These are phyloP conservation scores for Lates japonicus DNA, from an alignment of 2,797 vertebrate genomes.

Conservation along the genomic window DNA sequence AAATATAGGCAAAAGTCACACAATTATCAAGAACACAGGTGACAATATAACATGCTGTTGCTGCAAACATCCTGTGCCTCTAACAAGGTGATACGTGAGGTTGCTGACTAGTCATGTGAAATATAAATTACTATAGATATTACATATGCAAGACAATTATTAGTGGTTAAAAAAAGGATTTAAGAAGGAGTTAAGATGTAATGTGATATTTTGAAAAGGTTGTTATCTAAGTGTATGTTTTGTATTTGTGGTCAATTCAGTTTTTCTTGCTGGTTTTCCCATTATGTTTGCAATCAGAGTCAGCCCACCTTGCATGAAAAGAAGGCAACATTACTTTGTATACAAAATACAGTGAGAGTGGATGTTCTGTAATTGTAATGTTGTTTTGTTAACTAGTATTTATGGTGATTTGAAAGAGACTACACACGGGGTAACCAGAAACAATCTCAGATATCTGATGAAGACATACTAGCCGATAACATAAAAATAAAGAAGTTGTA, in stretches of 20 bases:
- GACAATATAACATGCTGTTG: no score
- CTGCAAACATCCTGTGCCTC: no score
- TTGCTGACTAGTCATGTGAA: no score
- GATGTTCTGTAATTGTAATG: background rate
- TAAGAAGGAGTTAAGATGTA: no score
- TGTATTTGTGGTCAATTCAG: background rate
- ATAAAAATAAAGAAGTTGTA: background rate
- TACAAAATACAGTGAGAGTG: background rate
- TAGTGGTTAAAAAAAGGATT: no score
- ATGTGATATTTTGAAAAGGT: background rate
- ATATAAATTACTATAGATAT: no score
- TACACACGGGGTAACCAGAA: background rate
- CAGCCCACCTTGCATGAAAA: background rate
- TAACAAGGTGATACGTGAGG: no score
- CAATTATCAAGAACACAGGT: no score
- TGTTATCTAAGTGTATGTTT: background rate
- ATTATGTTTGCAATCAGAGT: background rate
- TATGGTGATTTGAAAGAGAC: background rate
- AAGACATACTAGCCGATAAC: background rate
- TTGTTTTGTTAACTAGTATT: background rate
- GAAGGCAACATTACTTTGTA: background rate
- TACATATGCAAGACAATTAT: no score
- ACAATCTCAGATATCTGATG: background rate
- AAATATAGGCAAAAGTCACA: conserved; percentile 5
- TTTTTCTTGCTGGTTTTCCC: background rate